Evolutionary conservation across 1,140 invertebrate genomes (phyloP).

Genomic region (Hyles euphorbiae): DNA sequence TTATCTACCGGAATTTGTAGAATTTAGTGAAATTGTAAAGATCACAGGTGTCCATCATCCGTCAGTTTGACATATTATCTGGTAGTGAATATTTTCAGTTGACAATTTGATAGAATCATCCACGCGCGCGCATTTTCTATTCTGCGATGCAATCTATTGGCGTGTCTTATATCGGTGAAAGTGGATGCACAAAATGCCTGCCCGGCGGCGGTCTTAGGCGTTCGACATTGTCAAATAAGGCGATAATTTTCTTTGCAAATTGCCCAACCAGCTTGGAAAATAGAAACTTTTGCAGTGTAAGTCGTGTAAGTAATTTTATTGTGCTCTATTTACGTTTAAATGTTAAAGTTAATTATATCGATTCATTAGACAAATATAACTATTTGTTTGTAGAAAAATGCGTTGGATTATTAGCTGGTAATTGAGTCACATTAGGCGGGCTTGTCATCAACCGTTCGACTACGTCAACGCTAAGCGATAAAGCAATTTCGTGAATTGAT

Average conservation of each 20-base stretch:
- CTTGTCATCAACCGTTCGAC: background rate
- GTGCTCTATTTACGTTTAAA: too few relatives aligned
- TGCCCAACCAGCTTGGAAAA: too few relatives aligned
- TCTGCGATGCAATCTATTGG: constrained; percentile 44
- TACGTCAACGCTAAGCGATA: background rate
- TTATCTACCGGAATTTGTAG: too few relatives aligned
- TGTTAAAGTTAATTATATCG: too few relatives aligned
- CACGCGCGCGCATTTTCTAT: constrained; percentile 37
- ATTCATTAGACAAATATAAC: too few relatives aligned
- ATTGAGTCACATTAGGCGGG: too few relatives aligned
- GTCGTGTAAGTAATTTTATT: too few relatives aligned
- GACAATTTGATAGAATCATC: constrained; percentile 32
- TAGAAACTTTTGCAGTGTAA: too few relatives aligned
- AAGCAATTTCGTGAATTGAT: constrained; percentile 30
- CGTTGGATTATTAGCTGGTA: too few relatives aligned
- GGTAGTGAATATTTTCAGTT: constrained; percentile 16
- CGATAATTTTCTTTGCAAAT: constrained; percentile 3
- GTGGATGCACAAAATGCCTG: constrained; percentile 57
- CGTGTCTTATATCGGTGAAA: constrained; percentile 62
- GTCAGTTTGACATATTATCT: constrained; percentile 6
- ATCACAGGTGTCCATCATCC: constrained; percentile 6
- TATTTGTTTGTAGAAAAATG: too few relatives aligned
- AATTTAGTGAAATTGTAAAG: background rate
- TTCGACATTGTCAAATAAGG: constrained; percentile 29
- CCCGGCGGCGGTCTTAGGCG: constrained; percentile 26